A percentile compares a stretch with the other conserved stretches of the same genome.
phyloP scores from a whole-genome alignment of 2,888 invertebrate genomes.

The Iselma pallidipennis region DNA sequence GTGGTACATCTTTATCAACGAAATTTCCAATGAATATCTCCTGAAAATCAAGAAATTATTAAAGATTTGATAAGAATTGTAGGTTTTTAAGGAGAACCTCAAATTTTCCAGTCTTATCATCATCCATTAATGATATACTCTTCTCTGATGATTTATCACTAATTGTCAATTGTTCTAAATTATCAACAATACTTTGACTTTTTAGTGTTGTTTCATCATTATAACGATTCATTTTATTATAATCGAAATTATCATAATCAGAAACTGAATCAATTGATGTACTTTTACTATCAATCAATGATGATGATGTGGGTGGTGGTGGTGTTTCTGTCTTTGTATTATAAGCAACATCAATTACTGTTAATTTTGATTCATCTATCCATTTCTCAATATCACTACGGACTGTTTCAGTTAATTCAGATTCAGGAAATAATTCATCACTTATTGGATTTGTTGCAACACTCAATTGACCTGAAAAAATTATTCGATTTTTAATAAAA shows the following conservation, averaged over 20 bases:
- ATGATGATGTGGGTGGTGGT: not conserved
- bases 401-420: slow-evolving; percentile 49
- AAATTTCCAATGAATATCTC: slow-evolving; percentile 69
- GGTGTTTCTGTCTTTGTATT: slow-evolving; percentile 28
- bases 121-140: slow-evolving; percentile 42
- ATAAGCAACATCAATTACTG: slow-evolving; percentile 42
- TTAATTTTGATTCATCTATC: slow-evolving; percentile 53
- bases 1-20: slow-evolving; percentile 66
- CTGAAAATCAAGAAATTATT: slow-evolving; percentile 45
- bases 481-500: no score
- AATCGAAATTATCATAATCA: slow-evolving; percentile 11
- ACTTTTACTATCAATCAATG: slow-evolving; percentile 9
- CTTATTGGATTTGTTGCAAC: slow-evolving; percentile 52
- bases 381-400: slow-evolving; percentile 53
- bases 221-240: slow-evolving; percentile 16
- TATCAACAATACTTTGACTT: slow-evolving; percentile 41
- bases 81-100: no score
- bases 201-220: slow-evolving; percentile 34
- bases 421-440: slow-evolving; percentile 50
- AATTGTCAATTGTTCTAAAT: slow-evolving; percentile 41
- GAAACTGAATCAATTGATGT: slow-evolving; percentile 3
- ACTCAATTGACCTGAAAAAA: slow-evolving; percentile 56
- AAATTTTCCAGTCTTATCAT: slow-evolving; percentile 28
- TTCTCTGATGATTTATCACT: slow-evolving; percentile 52
- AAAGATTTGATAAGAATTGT: no score